Evolutionary conservation across 2,113 vertebrate genomes (phyloP).

Genomic region (Galemys pyrenaicus): DNA sequence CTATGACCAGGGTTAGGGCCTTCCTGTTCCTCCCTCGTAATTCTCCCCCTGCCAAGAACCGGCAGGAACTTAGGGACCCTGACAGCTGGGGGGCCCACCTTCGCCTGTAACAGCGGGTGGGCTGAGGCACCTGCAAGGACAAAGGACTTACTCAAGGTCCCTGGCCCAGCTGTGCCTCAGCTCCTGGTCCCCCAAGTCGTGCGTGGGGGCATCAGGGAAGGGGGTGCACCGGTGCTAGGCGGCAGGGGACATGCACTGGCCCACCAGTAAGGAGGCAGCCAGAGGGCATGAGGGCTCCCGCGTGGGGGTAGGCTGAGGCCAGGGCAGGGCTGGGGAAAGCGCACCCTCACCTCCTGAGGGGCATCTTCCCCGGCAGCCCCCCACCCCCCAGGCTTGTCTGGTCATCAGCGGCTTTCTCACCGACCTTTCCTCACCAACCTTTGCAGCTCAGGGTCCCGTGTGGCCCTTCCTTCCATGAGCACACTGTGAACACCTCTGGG

Average conservation of each 20-base stretch:
- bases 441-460: not conserved
- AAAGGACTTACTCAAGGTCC: not conserved
- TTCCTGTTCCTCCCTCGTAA: not conserved
- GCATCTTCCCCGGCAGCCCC: not conserved
- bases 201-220: not conserved
- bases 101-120: not conserved
- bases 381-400: not conserved
- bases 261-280: not conserved
- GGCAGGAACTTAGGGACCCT: not conserved
- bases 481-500: not conserved
- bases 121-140: not conserved
- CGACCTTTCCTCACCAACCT: not conserved
- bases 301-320: not conserved
- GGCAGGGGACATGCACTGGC: not conserved
- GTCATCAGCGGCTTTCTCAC: not conserved
- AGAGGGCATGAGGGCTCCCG: accelerated
- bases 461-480: not conserved
- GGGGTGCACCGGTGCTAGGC: not conserved
- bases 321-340: not conserved
- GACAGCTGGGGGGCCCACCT: not conserved
- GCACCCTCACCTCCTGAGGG: not conserved
- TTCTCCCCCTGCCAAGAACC: not conserved
- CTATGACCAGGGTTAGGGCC: not conserved
- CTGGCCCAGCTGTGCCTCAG: not conserved
- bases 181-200: not conserved